Conservation (phyloP, 2,888 invertebrate species). For the Polyploca ridens region DNA sequence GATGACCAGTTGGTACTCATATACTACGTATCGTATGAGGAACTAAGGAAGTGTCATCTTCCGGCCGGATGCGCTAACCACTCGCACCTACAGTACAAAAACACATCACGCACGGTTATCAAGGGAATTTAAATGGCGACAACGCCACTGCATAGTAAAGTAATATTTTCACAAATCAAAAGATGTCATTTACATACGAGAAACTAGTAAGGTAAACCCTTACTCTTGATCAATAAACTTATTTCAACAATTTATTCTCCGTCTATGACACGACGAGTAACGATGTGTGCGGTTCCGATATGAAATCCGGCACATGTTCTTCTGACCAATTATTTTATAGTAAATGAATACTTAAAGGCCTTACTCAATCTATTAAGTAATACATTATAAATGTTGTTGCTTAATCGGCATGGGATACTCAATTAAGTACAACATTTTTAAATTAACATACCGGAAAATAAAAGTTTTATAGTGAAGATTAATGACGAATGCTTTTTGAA, state of each 20-base stretch:
- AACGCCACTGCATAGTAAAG: background rate
- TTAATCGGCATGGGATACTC: background rate
- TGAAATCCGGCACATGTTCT: no score
- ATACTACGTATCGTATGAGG: slow-evolving; percentile 23
- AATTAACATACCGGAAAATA: background rate
- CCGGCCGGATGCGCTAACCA: slow-evolving; percentile 43
- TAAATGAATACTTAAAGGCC: no score
- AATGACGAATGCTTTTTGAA: background rate
- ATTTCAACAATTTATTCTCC: no score
- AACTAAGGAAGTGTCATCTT: slow-evolving; percentile 43
- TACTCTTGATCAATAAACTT: no score
- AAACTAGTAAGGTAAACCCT: no score
- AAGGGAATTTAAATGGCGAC: background rate
- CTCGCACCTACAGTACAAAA: background rate
- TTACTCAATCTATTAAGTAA: no score
- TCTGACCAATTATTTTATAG: no score
- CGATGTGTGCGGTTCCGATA: no score
- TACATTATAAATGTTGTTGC: no score
- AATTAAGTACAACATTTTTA: background rate
- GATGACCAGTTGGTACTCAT: slow-evolving; percentile 9
- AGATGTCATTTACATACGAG: background rate
- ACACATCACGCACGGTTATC: background rate
- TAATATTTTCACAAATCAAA: background rate
- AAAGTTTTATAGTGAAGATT: slow-evolving; percentile 1
- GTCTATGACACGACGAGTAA: no score